Evolutionary conservation across 2,888 invertebrate species (phyloP), one percentile per base, ranked within the genome.

Genomic region (Heliconius ethilla): DNA sequence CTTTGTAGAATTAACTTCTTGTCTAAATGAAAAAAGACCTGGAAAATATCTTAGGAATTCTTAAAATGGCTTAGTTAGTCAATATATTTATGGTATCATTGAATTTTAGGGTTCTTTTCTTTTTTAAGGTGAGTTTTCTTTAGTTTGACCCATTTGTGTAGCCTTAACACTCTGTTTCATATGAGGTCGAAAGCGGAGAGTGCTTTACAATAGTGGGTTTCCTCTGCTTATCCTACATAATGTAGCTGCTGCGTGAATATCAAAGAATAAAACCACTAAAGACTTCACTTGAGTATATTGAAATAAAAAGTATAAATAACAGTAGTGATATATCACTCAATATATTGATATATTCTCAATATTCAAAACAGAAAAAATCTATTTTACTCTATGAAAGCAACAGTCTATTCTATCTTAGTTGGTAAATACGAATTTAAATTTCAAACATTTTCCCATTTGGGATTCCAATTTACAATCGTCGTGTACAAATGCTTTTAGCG

Each of bases 1-100:
- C 85, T 86, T 86, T 84, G 84, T 84, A 76, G 78, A 81, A 80
- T 83, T 82, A 83, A 81, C 80, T 81, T 77, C 79, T 79, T 80
- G 80, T 78, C 77, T 82, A 81, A 82, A 81, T 79, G 78, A 40
- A 73, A 78, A 79, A 77, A 70, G 59, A 63, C 4, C 59, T 55
- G 51, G 55, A 70, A 70, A 70, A 33, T 33, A n/a, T 55, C 33
- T 59, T 72, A 15, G 13, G 33, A 72, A 59, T 33, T 72, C 13
- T 15, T 72, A 55, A 33, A 59, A 13, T 59, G 15, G n/a, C 33
- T 72, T 15, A 72, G 33, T 59, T 72, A 59, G 37, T 59, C n/a
- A 72, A 72, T 72, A 72, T 25, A 25, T 59, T 72, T 72, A n/a
- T 25, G 29, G 22, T 72, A 25, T 15, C 18, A 18, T 13, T 72